Base-by-base conservation (phyloP, 2,113 vertebrate species). In the Oreochromis spilurus region DNA sequence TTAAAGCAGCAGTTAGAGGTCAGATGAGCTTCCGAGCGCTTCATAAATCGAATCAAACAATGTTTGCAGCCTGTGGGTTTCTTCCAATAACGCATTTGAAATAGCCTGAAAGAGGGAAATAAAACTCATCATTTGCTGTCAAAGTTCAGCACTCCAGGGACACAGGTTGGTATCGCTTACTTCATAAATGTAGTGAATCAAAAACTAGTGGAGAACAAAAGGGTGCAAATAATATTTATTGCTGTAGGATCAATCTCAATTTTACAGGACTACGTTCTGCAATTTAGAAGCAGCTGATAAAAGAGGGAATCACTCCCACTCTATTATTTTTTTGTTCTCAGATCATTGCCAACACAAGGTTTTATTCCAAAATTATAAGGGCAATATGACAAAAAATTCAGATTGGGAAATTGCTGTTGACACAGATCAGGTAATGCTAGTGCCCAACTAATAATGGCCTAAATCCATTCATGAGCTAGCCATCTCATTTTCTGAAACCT, bases 41-140 rank as follows among this genome's bases (percentile, higher is more conserved):
- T 88, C 19, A 54, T 8, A 29, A 83, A 81, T 81, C 52, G 81
- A 91, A 89, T 87, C 89, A 75, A 88, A 79, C 58, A 13, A 62
- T 72, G 24, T 62, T 8, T 84, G 60, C 48, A 84, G 85, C 86
- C 60, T 81, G 54, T 40, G 83, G 62, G 85, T 80, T 83, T 70
- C 36, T 57, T 78, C 57, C 78, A 84, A 78, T 72, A 89, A 90
- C 8, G 1, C 16, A 40, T 80, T 55, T 53, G 40, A 79, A 84
- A 78, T 5, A 52, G 53, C 26, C 50, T 50, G 60, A 84, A 75
- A 72, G 19, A 19, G 58, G 52, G 67, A 79, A 81, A 50, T 83
- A 67, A 62, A 84, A 50, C 50, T 85, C 75, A 88, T 91, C 52
- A 78, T 81, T 17, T 50, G 19, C 48, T 31, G 87, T 57, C 87